Conservation (phyloP, 2,113 vertebrate species). For the Raja brachyura region DNA sequence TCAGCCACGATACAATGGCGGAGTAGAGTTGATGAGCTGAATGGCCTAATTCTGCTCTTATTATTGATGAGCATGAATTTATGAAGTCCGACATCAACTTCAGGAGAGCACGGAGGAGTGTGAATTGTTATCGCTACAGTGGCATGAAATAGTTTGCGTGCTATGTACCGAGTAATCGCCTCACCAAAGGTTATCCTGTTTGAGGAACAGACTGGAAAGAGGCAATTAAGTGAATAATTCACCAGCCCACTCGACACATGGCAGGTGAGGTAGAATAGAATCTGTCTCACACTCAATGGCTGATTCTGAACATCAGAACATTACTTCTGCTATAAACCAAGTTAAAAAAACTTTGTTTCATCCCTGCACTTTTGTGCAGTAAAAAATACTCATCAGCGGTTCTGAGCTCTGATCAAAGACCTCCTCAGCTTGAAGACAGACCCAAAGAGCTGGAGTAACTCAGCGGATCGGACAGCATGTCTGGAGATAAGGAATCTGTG, state of each 20-base stretch:
- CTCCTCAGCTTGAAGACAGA: too few relatives aligned
- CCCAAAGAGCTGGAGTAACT: too few relatives aligned
- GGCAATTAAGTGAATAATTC: conserved; percentile 10
- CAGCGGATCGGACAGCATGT: too few relatives aligned
- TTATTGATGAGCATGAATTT: too few relatives aligned
- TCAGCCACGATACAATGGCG: too few relatives aligned
- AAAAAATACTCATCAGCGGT: not conserved
- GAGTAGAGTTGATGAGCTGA: too few relatives aligned
- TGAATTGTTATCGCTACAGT: not conserved
- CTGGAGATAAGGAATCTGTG: too few relatives aligned
- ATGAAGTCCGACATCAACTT: too few relatives aligned
- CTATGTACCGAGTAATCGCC: not conserved
- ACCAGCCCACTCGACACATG: not conserved
- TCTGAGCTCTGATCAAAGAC: too few relatives aligned
- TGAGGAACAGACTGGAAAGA: not conserved
- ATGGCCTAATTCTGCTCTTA: too few relatives aligned
- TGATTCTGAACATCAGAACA: not conserved
- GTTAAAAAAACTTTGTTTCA: too few relatives aligned
- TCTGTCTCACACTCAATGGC: not conserved
- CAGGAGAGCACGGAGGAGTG: not conserved
- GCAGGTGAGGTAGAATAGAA: not conserved
- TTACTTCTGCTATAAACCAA: not conserved
- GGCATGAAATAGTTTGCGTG: not conserved
- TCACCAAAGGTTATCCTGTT: not conserved
- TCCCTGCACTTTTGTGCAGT: too few relatives aligned